These are phyloP conservation scores for Petrolisthes cinctipes DNA, from an alignment of 2,888 invertebrate genomes.

Conservation along the genomic window DNA sequence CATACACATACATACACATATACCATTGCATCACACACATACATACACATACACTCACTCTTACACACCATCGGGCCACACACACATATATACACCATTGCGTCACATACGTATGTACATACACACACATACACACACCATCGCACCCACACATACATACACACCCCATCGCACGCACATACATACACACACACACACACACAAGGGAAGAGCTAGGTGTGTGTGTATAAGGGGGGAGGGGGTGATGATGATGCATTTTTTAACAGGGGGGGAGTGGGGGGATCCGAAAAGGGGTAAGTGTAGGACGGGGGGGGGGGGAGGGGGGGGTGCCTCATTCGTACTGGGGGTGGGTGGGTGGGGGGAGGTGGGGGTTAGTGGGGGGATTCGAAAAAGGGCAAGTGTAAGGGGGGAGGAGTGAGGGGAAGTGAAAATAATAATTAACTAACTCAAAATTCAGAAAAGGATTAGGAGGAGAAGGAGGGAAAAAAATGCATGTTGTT, in stretches of 20 bases:
- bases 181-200: not conserved
- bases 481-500: too few relatives aligned
- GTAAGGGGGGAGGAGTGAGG: too few relatives aligned
- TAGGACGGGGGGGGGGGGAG: too few relatives aligned
- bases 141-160: not conserved
- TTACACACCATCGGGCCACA: too few relatives aligned
- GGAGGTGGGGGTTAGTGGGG: too few relatives aligned
- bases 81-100: not conserved
- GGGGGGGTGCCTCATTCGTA: too few relatives aligned
- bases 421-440: too few relatives aligned
- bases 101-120: not conserved
- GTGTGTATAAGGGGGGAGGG: not conserved
- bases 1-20: slow-evolving; percentile 1
- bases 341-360: too few relatives aligned
- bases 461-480: too few relatives aligned
- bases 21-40: not conserved
- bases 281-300: too few relatives aligned
- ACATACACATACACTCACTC: slow-evolving; percentile 9
- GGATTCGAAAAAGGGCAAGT: too few relatives aligned
- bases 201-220: not conserved
- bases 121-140: not conserved
- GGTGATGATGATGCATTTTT: not conserved
- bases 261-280: not conserved
- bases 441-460: too few relatives aligned
- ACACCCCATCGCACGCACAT: not conserved